Percentiles rank a stretch among this genome's conserved stretches.
These are phyloP conservation scores for Psittacula echo DNA, from an alignment of 2,797 vertebrate genomes.

Conservation along the genomic window DNA sequence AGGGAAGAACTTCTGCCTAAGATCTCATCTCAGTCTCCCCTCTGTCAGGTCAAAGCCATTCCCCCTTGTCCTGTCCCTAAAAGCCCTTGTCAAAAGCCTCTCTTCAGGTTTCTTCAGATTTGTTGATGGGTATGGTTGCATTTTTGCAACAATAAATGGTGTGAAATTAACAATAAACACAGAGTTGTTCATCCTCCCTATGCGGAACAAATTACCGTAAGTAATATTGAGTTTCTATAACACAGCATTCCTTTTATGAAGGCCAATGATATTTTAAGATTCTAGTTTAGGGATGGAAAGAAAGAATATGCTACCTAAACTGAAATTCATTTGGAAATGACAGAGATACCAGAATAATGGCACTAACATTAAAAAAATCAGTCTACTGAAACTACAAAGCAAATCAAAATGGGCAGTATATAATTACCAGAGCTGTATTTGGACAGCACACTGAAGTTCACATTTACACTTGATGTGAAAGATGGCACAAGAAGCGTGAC, in stretches of 20 bases:
- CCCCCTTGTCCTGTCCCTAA: background rate
- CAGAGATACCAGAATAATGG: background rate
- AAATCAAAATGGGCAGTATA: background rate
- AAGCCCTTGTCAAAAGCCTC: background rate
- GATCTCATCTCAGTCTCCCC: background rate
- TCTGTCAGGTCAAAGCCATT: background rate
- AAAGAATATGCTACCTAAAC: background rate
- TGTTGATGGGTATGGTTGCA: background rate
- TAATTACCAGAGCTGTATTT: background rate
- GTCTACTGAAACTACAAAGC: background rate
- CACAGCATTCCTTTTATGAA: background rate
- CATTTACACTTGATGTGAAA: background rate
- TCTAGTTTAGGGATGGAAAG: background rate
- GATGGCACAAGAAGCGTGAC: background rate
- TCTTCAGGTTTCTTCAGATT: background rate
- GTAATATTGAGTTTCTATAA: background rate
- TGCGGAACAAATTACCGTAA: background rate
- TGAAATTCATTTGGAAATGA: background rate
- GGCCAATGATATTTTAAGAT: background rate
- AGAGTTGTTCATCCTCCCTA: background rate
- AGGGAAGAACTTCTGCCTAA: background rate
- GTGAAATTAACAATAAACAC: background rate
- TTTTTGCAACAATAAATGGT: background rate
- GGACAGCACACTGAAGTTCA: background rate
- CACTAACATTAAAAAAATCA: background rate